Conservation (phyloP, 2,888 invertebrate genomes). For the Epinotia ramella region DNA sequence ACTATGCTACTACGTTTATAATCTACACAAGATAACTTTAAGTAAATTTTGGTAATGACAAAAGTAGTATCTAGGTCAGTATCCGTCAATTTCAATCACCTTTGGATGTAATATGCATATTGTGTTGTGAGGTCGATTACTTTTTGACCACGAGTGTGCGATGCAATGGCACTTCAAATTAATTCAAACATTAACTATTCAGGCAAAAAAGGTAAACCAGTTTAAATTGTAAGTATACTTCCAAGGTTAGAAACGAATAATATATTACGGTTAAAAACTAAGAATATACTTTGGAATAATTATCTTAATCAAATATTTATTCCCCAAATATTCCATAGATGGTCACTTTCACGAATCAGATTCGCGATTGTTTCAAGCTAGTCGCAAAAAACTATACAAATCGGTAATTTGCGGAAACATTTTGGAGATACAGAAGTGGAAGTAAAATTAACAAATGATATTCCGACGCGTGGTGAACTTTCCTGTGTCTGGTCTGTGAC, state of each 20-base stretch:
- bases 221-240: neutral
- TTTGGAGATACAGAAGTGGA: neutral
- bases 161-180: neutral
- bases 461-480: neutral
- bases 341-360: too few relatives aligned
- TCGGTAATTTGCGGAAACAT: neutral
- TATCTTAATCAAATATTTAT: neutral
- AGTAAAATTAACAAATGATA: neutral
- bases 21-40: neutral
- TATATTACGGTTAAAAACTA: neutral
- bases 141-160: neutral
- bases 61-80: neutral
- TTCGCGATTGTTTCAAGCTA: neutral
- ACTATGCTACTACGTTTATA: neutral
- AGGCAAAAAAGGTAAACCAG: neutral
- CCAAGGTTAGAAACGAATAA: neutral
- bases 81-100: slow-evolving; percentile 9
- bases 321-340: neutral
- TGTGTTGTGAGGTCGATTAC: slow-evolving; percentile 15
- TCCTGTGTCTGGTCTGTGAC: neutral
- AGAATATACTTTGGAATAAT: neutral
- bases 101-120: neutral
- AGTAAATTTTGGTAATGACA: neutral
- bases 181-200: neutral
- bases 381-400: neutral